These are phyloP conservation scores for Polyodon spathula DNA, from an alignment of 2,113 vertebrate genomes.

Conservation along the genomic window DNA sequence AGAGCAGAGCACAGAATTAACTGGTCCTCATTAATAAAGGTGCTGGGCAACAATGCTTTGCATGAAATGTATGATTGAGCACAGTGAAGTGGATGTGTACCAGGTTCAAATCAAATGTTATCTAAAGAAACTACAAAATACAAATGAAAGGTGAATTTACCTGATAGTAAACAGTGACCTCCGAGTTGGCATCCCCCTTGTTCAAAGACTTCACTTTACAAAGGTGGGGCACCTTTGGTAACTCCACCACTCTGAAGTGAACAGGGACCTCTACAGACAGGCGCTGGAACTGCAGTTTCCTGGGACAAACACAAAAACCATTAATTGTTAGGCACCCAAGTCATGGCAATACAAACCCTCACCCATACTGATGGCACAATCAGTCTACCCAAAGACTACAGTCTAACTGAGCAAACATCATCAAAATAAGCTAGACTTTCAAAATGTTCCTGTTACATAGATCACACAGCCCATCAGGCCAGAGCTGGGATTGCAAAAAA, in stretches of 20 bases:
- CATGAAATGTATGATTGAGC: no score
- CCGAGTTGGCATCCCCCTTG: conserved; percentile 85
- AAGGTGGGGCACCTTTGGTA: conserved; percentile 67
- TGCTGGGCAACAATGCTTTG: no score
- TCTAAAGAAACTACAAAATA: conserved; percentile 6
- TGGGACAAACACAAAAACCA: conserved; percentile 37
- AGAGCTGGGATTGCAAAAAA: no score
- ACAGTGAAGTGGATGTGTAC: no score
- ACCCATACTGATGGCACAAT: no score
- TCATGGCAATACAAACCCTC: no score
- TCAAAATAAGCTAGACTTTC: conserved; percentile 6
- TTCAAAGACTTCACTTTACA: conserved; percentile 90
- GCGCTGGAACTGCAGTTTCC: conserved; percentile 71
- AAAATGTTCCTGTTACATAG: not conserved
- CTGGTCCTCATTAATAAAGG: no score
- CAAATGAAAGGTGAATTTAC: conserved; percentile 36
- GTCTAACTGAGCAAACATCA: conserved; percentile 20
- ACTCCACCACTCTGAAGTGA: conserved; percentile 80
- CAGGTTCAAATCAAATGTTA: not conserved
- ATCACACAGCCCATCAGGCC: no score
- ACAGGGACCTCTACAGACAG: conserved; percentile 71
- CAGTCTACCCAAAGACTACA: no score
- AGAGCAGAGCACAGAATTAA: no score
- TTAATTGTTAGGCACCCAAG: no score
- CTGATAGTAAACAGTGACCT: conserved; percentile 94